phyloP scores from a whole-genome alignment of 1,140 invertebrate species.

The Cydia splendana region DNA sequence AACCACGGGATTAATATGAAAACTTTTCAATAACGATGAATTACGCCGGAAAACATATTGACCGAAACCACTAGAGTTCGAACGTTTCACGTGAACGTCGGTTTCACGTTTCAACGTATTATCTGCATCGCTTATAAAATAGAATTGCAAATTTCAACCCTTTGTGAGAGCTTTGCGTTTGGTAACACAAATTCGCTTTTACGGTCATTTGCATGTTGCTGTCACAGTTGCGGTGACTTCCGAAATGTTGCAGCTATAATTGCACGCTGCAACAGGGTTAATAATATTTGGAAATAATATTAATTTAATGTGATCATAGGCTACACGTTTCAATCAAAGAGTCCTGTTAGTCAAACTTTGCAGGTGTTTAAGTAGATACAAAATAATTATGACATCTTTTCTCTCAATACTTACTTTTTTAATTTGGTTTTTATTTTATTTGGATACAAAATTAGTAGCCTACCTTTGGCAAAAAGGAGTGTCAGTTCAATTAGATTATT shows the following conservation, averaged over 20 bases:
- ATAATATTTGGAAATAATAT: not conserved
- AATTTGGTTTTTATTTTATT: too few species aligned
- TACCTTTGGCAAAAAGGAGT: too few species aligned
- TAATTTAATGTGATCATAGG: not conserved
- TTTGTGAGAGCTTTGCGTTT: conserved; percentile 74
- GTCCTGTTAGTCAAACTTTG: too few species aligned
- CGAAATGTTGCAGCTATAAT: conserved; percentile 45
- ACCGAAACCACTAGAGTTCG: conserved; percentile 20
- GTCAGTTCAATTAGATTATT: too few species aligned
- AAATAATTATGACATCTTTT: too few species aligned
- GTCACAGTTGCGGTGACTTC: conserved; percentile 66
- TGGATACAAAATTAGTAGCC: too few species aligned
- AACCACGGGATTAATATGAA: not conserved
- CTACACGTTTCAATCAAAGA: not conserved
- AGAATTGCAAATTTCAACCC: conserved; percentile 69
- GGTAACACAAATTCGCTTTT: conserved; percentile 77
- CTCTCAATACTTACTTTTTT: too few species aligned
- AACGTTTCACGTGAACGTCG: conserved; percentile 35
- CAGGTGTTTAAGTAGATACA: too few species aligned
- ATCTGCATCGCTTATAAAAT: conserved; percentile 50
- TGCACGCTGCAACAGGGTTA: not conserved
- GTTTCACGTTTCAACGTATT: conserved; percentile 49
- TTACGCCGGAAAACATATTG: conserved; percentile 22
- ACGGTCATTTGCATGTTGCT: conserved; percentile 74
- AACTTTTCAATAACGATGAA: conserved; percentile 23